These are phyloP conservation scores for Drosophila melanica DNA, from an alignment of 1,140 invertebrate species.

Conservation along the genomic window DNA sequence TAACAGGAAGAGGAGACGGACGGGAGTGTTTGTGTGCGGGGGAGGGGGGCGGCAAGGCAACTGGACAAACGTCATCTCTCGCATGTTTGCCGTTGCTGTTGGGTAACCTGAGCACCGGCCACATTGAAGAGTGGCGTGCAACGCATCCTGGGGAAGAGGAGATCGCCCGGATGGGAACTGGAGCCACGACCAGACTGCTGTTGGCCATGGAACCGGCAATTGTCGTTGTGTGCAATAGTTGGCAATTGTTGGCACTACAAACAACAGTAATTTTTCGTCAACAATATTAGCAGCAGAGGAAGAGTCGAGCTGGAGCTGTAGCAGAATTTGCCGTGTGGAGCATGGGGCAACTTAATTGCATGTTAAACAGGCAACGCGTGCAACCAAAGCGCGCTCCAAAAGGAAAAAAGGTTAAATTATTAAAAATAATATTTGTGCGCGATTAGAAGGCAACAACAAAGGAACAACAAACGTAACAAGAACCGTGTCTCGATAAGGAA, in stretches of 20 bases:
- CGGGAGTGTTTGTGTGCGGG: too few relatives aligned
- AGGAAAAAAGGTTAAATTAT: slow-evolving; percentile 63
- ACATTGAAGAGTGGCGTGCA: slow-evolving; percentile 14
- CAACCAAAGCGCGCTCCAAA: not conserved
- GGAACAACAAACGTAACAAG: not conserved
- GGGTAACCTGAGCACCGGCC: slow-evolving; percentile 33
- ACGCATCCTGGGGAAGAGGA: not conserved
- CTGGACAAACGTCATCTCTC: slow-evolving; percentile 41
- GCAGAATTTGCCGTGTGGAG: slow-evolving; percentile 10
- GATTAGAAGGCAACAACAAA: slow-evolving; percentile 49
- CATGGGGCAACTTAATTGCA: slow-evolving; percentile 67
- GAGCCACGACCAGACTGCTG: slow-evolving; percentile 11
- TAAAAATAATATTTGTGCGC: slow-evolving; percentile 75
- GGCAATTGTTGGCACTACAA: slow-evolving; percentile 68
- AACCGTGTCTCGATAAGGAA: not conserved
- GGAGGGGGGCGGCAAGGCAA: not conserved
- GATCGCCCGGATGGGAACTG: not conserved
- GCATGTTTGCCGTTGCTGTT: slow-evolving; percentile 26
- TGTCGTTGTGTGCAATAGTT: slow-evolving; percentile 57
- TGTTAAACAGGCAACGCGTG: slow-evolving; percentile 42
- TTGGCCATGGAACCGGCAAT: slow-evolving; percentile 52
- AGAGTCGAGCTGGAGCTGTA: not conserved
- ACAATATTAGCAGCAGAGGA: slow-evolving; percentile 37
- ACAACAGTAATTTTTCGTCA: slow-evolving; percentile 69
- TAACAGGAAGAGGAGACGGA: not conserved